Percentiles rank a stretch among this genome's conserved stretches.
phyloP scores from a whole-genome alignment of 2,113 vertebrate genomes.

The Galbula dea region DNA sequence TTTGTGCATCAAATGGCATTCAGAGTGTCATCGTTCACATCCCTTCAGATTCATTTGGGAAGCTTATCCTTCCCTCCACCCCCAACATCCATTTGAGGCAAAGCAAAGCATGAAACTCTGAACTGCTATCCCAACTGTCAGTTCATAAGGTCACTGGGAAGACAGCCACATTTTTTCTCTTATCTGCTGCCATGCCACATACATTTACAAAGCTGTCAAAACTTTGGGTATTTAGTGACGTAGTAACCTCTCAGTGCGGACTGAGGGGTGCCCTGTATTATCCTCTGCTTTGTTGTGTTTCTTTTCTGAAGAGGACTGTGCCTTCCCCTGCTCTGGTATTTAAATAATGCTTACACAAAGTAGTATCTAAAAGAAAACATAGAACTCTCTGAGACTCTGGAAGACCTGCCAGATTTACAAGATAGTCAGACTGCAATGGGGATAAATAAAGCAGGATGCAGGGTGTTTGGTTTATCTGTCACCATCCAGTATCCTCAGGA shows the following conservation, averaged over 20 bases:
- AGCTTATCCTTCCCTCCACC: neutral
- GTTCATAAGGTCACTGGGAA: conserved; percentile 44
- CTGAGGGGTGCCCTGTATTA: neutral
- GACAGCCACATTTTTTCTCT: conserved; percentile 12
- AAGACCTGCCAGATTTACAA: neutral
- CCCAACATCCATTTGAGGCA: neutral
- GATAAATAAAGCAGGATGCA: conserved; percentile 1
- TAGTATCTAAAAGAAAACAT: neutral
- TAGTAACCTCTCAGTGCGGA: neutral
- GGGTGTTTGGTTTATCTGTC: neutral
- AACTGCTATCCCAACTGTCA: neutral
- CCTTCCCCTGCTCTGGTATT: neutral
- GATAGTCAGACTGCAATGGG: neutral
- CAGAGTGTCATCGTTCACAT: neutral
- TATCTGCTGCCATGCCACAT: neutral
- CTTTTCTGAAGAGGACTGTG: neutral
- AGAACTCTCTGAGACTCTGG: neutral
- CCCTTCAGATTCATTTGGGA: neutral
- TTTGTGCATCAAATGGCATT: neutral
- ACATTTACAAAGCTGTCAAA: neutral
- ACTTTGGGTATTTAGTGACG: neutral
- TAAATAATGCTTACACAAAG: neutral
- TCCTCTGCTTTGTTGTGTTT: neutral
- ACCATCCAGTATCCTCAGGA: neutral
- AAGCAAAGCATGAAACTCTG: neutral